Evolutionary conservation across 2,888 invertebrate genomes (phyloP), one percentile per base, ranked within the genome.

Genomic region (Nebria brevicollis): DNA sequence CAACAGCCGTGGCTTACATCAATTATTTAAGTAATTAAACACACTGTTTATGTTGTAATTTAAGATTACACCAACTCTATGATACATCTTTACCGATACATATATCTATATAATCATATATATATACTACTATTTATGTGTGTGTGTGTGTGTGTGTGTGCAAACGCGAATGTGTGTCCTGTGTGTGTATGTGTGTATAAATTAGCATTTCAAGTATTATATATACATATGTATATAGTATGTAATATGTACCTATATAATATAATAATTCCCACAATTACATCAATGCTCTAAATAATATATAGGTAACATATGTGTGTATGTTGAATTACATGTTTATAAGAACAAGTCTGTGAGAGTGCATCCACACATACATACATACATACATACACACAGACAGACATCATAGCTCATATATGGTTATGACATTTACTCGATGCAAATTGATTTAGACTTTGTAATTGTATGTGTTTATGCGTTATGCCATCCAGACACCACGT

Each of bases 21-120:
- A 79, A 79, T 79, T 79, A 79, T 79, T 79, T 79, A 79, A 79
- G 79, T 79, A 79, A 79, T 79, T 79, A 79, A 79, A 79, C 79
- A 79, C 79, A 79, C 74, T 79, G 79, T 79, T 79, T 79, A 79
- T 68, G 79, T 79, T 79, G 75, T 79, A 79, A 79, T 79, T 79
- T 79, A 74, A 79, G 79, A 64, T 75, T 75, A 66, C 66, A 79
- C 54, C 54, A 54, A 13, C 54, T 2, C 54, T 11, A 54, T 13
- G 13, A 8, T 54, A 7, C 34, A 34, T 34, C 34, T 34, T 66
- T 13, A 66, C 15, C 7, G 15, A 65, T 66, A 66, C n/a, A 66
- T 66, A 66, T 66, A 66, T 66, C 10, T 66, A 2, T 66, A 66
- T 66, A 66, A 13, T 13, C n/a, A 65, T 65, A 65, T 65, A 65